Conservation (phyloP, 2,888 invertebrate genomes). For the Synergus laeviventris region DNA sequence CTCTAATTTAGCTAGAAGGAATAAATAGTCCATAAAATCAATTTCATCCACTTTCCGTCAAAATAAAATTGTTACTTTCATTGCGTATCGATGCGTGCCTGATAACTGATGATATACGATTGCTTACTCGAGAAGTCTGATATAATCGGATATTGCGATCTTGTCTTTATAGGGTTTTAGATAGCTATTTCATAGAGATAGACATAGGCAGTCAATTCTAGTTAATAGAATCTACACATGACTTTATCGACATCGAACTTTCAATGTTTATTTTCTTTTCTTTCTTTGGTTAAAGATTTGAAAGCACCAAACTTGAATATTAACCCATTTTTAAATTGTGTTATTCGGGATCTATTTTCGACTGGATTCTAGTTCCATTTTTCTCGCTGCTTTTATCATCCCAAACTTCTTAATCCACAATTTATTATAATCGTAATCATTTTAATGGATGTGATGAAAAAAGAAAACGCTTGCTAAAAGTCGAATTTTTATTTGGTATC, state of each 20-base stretch:
- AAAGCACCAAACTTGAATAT: background rate
- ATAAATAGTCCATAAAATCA: background rate
- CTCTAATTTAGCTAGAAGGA: too few species aligned
- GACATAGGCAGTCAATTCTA: background rate
- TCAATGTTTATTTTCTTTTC: background rate
- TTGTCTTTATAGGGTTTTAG: constrained; percentile 21
- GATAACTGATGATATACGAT: constrained; percentile 8
- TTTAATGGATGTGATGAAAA: too few species aligned
- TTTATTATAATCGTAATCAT: too few species aligned
- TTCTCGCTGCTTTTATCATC: too few species aligned
- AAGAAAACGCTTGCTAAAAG: too few species aligned
- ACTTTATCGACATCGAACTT: background rate
- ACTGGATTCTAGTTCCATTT: too few species aligned
- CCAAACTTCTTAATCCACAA: too few species aligned
- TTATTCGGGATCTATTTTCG: too few species aligned
- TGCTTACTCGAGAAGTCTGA: background rate
- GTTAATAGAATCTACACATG: background rate
- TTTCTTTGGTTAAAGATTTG: background rate
- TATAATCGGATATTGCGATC: constrained; percentile 19
- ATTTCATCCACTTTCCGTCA: background rate
- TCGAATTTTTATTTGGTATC: too few species aligned
- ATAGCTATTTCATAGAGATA: constrained; percentile 5
- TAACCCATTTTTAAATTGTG: too few species aligned
- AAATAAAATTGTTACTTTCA: constrained; percentile 17
- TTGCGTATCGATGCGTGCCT: background rate